These are phyloP conservation scores for Oreochromis mossambicus DNA, from an alignment of 2,797 vertebrate species.

Conservation along the genomic window DNA sequence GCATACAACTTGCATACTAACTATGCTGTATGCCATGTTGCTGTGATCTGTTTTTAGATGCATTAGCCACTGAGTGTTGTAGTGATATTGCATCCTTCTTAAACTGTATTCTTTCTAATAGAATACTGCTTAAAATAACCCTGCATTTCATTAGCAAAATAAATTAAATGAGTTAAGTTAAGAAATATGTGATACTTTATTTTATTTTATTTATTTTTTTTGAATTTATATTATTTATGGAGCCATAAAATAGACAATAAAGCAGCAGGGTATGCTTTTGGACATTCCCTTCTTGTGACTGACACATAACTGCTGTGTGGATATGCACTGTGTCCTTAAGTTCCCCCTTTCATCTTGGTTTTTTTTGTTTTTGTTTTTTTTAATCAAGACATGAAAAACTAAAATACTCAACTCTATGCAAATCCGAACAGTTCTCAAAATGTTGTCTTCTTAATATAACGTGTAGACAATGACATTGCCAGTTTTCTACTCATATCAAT, in stretches of 20 bases:
- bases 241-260: background rate
- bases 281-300: background rate
- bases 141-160: rapidly evolving
- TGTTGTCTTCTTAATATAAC: background rate
- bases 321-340: background rate
- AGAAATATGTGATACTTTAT: background rate
- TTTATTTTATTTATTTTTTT: rapidly evolving
- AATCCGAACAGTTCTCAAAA: background rate
- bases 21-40: background rate
- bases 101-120: background rate
- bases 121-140: background rate
- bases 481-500: background rate
- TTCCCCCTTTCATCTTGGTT: background rate
- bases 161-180: background rate
- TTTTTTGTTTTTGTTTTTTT: background rate
- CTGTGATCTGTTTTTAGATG: background rate
- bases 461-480: background rate
- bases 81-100: background rate
- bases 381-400: background rate
- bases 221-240: background rate
- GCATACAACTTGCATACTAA: background rate
- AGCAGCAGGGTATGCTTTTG: background rate
- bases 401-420: background rate
- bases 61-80: background rate
- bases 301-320: background rate